Conservation (phyloP, 2,797 vertebrate species). For the Spinus olivaceus region DNA sequence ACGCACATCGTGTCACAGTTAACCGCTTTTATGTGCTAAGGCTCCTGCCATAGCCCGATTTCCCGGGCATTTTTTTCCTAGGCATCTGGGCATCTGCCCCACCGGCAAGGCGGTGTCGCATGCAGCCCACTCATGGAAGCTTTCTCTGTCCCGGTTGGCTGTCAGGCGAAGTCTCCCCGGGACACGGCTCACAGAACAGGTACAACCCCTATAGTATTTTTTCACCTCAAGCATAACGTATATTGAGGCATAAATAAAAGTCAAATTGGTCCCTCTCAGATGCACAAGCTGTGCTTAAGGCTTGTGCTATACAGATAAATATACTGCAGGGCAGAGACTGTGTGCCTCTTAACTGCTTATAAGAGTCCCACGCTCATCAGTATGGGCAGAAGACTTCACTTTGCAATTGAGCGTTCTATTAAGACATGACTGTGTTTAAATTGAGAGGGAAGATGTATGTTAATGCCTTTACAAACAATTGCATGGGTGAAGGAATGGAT, state of each 20-base stretch:
- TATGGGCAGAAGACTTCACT: not conserved
- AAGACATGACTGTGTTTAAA: not conserved
- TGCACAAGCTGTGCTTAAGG: not conserved
- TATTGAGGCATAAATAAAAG: not conserved
- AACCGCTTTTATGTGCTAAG: no score
- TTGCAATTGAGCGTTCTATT: not conserved
- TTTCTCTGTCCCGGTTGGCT: not conserved
- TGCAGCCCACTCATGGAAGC: no score
- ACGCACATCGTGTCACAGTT: accelerated
- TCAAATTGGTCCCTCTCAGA: not conserved
- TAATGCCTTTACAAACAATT: not conserved
- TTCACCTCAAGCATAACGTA: not conserved
- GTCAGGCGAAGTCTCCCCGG: not conserved
- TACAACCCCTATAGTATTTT: not conserved
- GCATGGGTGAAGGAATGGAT: not conserved
- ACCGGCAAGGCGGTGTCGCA: no score
- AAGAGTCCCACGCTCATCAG: not conserved
- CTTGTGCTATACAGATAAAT: not conserved
- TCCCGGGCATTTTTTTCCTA: no score
- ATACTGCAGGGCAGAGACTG: not conserved
- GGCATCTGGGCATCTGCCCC: no score
- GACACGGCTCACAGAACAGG: not conserved
- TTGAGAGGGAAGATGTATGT: not conserved
- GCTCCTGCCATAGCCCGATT: no score
- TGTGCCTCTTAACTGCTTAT: not conserved